Evolutionary conservation across 2,797 vertebrate genomes (phyloP).

Genomic region (Thalassophryne amazonica): DNA sequence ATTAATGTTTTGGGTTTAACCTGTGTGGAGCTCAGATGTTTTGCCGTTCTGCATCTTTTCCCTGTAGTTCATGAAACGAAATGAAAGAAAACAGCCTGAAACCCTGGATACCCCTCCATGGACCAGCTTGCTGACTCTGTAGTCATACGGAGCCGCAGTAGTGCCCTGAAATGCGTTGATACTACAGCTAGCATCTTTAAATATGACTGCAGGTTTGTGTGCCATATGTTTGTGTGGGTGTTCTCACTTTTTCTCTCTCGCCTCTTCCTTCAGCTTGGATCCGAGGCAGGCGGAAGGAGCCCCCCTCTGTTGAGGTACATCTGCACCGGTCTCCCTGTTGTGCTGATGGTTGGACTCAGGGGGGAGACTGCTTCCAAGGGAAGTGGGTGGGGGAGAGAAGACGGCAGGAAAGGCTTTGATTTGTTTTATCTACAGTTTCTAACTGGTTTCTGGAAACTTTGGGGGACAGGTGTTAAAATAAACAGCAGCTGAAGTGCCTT

Average conservation of each 20-base stretch:
- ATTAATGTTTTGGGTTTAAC: constrained; percentile 25
- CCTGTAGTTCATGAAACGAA: constrained; percentile 25
- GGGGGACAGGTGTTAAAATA: constrained; percentile 76
- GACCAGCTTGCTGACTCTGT: constrained; percentile 12
- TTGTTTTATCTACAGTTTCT: constrained; percentile 60
- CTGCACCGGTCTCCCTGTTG: constrained; percentile 48
- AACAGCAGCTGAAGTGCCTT: constrained; percentile 64
- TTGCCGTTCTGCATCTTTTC: constrained; percentile 20
- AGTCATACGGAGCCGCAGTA: constrained; percentile 23
- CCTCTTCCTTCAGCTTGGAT: constrained; percentile 89
- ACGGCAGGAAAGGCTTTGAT: constrained; percentile 64
- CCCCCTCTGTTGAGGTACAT: constrained; percentile 89
- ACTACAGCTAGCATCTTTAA: constrained; percentile 50
- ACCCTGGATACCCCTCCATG: background rate
- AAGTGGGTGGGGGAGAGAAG: constrained; percentile 53
- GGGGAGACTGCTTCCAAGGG: constrained; percentile 62
- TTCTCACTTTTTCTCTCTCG: constrained; percentile 53
- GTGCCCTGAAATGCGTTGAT: constrained; percentile 34
- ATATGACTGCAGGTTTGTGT: constrained; percentile 62
- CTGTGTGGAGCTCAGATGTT: constrained; percentile 6
- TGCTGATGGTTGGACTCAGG: constrained; percentile 69
- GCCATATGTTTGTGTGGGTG: constrained; percentile 62
- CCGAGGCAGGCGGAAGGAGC: constrained; percentile 89
- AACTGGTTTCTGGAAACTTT: constrained; percentile 66
- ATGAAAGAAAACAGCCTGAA: constrained; percentile 30